phyloP scores from a whole-genome alignment of 1,140 invertebrate genomes.

The Apis mellifera region Amel_HAv3.1 CM009935.2:8966501-8967000 shows the following conservation, averaged over 20 bases:
- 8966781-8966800: not conserved
- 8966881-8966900: slow-evolving; percentile 32
- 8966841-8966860: not conserved
- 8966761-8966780: not conserved
- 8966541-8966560: slow-evolving; percentile 1
- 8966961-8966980: slow-evolving; percentile 66
- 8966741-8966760: not conserved
- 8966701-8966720: too few relatives aligned
- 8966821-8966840: too few relatives aligned
- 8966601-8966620: not conserved
- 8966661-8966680: not conserved
- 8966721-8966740: too few relatives aligned
- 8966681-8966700: not conserved
- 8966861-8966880: not conserved
- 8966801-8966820: too few relatives aligned
- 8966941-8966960: slow-evolving; percentile 55
- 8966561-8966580: not conserved
- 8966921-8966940: slow-evolving; percentile 52
- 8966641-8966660: not conserved
- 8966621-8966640: not conserved
- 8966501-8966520: too few relatives aligned
- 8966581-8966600: too few relatives aligned
- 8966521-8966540: too few relatives aligned
- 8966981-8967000: slow-evolving; percentile 16
- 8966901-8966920: slow-evolving; percentile 16